Conservation (phyloP, 2,797 vertebrate genomes). For the Rhinoraja longicauda region DNA sequence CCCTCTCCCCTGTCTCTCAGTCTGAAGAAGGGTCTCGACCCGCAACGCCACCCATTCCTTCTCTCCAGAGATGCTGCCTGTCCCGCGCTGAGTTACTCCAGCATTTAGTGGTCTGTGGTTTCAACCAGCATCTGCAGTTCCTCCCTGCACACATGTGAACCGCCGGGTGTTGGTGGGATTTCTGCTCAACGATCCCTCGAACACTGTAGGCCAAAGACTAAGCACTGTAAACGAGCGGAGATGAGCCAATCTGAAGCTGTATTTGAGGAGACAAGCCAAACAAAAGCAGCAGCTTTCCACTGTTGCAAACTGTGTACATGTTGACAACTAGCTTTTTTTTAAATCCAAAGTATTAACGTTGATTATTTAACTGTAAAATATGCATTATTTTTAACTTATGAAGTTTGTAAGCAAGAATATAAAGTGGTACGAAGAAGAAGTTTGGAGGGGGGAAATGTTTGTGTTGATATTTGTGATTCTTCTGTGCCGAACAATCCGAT, state of each 20-base stretch:
- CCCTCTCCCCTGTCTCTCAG: no score
- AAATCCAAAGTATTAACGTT: not conserved
- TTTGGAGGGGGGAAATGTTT: not conserved
- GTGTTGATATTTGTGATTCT: constrained; percentile 23
- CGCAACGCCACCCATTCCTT: no score
- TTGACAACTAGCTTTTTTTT: not conserved
- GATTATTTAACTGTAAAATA: constrained; percentile 27
- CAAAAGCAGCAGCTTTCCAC: not conserved
- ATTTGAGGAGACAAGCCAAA: constrained; percentile 5
- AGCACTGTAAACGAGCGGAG: not conserved
- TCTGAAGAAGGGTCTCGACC: no score
- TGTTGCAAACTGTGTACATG: not conserved
- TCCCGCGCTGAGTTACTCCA: no score
- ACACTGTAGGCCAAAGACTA: constrained; percentile 18
- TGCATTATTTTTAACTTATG: not conserved
- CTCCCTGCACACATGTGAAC: no score
- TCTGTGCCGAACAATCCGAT: constrained; percentile 3
- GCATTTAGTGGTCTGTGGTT: no score
- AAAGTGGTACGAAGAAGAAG: constrained; percentile 12
- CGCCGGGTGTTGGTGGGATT: not conserved
- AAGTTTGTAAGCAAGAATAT: not conserved
- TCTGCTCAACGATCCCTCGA: not conserved
- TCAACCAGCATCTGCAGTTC: no score
- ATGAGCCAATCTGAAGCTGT: not conserved
- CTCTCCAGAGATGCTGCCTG: no score